Evolutionary conservation across 1,140 invertebrate genomes (phyloP).

Genomic region (Drosophila persimilis): DNA sequence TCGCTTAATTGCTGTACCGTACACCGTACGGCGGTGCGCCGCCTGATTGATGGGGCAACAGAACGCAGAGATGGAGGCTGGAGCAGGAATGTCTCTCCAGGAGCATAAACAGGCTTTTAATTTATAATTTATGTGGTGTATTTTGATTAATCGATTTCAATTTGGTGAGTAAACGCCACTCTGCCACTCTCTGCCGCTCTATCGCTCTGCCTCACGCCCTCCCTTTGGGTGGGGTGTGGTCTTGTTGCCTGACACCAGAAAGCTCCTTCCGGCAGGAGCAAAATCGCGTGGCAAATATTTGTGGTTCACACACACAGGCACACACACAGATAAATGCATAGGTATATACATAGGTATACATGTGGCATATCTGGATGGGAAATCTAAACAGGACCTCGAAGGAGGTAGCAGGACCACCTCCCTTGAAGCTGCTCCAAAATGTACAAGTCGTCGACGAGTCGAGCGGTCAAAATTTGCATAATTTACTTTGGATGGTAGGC

Average conservation of each 20-base stretch:
- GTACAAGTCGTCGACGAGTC: slow-evolving; percentile 73
- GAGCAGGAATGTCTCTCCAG: slow-evolving; percentile 3
- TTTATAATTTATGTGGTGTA: slow-evolving; percentile 75
- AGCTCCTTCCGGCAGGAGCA: slow-evolving; percentile 23
- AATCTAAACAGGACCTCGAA: slow-evolving; percentile 54
- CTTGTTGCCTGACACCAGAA: slow-evolving; percentile 64
- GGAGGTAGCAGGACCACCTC: not conserved
- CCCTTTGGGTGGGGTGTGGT: slow-evolving; percentile 23
- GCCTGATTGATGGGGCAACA: slow-evolving; percentile 5
- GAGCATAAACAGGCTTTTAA: slow-evolving; percentile 63
- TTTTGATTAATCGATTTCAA: slow-evolving; percentile 77
- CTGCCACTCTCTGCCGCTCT: slow-evolving; percentile 7
- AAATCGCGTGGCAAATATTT: slow-evolving; percentile 57
- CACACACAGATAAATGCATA: slow-evolving; percentile 4
- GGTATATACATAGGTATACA: slow-evolving; percentile 6
- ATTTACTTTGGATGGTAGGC: slow-evolving; percentile 64
- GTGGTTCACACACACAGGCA: slow-evolving; percentile 8
- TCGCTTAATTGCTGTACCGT: slow-evolving; percentile 57
- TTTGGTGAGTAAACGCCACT: slow-evolving; percentile 50
- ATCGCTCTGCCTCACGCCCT: too few relatives aligned
- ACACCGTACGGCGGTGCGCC: slow-evolving; percentile 1
- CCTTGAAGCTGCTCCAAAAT: slow-evolving; percentile 42
- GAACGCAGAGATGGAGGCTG: too few relatives aligned
- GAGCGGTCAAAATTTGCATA: slow-evolving; percentile 72
- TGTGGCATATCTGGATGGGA: slow-evolving; percentile 59